Evolutionary conservation across 1,140 invertebrate species (phyloP), one percentile per base, ranked within the genome.

Genomic region (Brachystomella parvula): DNA sequence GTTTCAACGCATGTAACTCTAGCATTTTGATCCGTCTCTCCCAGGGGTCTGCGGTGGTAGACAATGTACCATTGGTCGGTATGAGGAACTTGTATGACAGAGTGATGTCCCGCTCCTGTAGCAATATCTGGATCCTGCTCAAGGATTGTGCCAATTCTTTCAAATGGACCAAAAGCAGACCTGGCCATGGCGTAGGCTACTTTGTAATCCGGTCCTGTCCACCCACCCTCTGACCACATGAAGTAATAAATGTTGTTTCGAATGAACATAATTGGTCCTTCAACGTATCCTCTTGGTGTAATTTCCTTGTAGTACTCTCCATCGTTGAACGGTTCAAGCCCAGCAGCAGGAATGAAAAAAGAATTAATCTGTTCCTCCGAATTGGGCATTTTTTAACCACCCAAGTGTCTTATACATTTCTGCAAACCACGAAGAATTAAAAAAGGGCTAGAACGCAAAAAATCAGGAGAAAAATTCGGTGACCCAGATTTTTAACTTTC

Each of bases 211-310:
- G 67, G 67, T 0, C 67, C 67, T 21, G 58, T 30, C 67, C 67
- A 69, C 0, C 19, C 67, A 2, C 59, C 67, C 47, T 69, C 67
- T 1, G 62, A 64, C 63, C 63, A 69, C 67, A 69, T 69, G 32
- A 69, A 69, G 28, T 69, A 69, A 30, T 69, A 69, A 19, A 33
- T 65, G 0, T 32, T 63, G 33, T 69, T 69, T 15, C 63, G 33
- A 9, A 49, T 30, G 28, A 69, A 69, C 67, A 69, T 69, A 29
- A 61, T 65, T 0, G 67, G 67, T 0, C 67, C 67, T 58, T 69
- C 67, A 1, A 28, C 28, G 32, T 69, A 69, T 19, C 44, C 63
- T 26, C 30, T 15, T 2, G 67, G 67, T 3, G 67, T 69, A 3
- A 69, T 63, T 35, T 69, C 67, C 33, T 65, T 69, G 47, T 61